Conservation (phyloP, 2,888 invertebrate genomes). For the Thymelicus sylvestris region DNA sequence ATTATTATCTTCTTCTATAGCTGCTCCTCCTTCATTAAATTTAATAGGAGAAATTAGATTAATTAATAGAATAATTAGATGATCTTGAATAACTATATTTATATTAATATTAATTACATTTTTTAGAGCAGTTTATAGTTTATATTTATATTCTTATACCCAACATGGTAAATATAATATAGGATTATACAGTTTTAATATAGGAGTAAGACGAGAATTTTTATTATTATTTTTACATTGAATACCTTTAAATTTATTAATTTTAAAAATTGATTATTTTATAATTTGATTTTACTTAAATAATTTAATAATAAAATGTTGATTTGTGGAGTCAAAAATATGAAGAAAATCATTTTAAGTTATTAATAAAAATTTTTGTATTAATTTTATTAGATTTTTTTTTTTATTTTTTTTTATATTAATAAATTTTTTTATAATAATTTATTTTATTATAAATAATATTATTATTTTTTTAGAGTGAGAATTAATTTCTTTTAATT, state of each 20-base stretch:
- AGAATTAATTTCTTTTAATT: constrained; percentile 81
- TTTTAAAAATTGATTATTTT: constrained; percentile 82
- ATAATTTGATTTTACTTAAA: constrained; percentile 84
- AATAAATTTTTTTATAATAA: constrained; percentile 64
- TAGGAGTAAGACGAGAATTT: constrained; percentile 82
- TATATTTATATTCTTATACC: constrained; percentile 86
- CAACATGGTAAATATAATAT: constrained; percentile 85
- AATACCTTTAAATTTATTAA: constrained; percentile 86
- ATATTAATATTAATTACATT: constrained; percentile 85
- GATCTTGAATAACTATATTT: constrained; percentile 77
- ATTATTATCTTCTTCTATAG: constrained; percentile 86
- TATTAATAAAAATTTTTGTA: constrained; percentile 70
- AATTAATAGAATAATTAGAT: constrained; percentile 84
- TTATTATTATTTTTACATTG: constrained; percentile 86
- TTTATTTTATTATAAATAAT: constrained; percentile 79
- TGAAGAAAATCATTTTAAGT: constrained; percentile 79
- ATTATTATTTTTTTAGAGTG: constrained; percentile 81
- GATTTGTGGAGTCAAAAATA: constrained; percentile 87
- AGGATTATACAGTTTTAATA: constrained; percentile 78
- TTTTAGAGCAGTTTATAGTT: constrained; percentile 87
- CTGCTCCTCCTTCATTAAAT: constrained; percentile 88
- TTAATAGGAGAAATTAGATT: constrained; percentile 87
- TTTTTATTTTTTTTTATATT: constrained; percentile 76
- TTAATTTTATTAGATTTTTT: constrained; percentile 81
- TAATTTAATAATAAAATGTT: constrained; percentile 87